These are phyloP conservation scores for Gallirallus australis DNA, from an alignment of 2,797 vertebrate species.

Conservation along the genomic window DNA sequence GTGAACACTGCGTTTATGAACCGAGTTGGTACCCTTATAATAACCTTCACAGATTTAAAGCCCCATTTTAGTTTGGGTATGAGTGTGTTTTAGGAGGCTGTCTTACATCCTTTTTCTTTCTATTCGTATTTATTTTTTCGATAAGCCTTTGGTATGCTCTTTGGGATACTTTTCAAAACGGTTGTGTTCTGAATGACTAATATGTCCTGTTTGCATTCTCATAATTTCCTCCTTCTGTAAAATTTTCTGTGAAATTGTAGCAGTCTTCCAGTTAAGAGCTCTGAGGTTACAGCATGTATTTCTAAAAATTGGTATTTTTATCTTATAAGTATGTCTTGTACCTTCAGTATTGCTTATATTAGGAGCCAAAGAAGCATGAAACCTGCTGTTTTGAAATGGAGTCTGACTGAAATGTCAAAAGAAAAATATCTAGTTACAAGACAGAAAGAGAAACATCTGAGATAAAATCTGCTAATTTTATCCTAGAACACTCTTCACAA, in stretches of 20 bases:
- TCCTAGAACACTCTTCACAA: not conserved
- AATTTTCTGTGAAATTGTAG: not conserved
- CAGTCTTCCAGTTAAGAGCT: not conserved
- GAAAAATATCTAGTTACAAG: conserved; percentile 5
- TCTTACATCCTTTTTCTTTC: not conserved
- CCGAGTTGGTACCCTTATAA: not conserved
- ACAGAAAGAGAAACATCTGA: not conserved
- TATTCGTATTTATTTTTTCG: not conserved
- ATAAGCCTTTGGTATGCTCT: not conserved
- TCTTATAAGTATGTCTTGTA: not conserved
- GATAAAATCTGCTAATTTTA: conserved; percentile 25
- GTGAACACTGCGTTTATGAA: not conserved
- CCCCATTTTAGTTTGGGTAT: not conserved
- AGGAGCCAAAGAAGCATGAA: not conserved
- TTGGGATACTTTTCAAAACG: not conserved
- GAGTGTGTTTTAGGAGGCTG: not conserved
- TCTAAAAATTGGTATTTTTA: not conserved
- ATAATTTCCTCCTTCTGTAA: not conserved
- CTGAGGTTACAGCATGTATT: not conserved
- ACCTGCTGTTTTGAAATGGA: not conserved
- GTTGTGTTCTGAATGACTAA: conserved; percentile 4
- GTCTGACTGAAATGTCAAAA: not conserved
- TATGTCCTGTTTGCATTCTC: not conserved
- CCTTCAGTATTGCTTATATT: not conserved
- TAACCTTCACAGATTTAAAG: not conserved